Conservation (phyloP, 2,888 invertebrate genomes). For the Melolontha melolontha region DNA sequence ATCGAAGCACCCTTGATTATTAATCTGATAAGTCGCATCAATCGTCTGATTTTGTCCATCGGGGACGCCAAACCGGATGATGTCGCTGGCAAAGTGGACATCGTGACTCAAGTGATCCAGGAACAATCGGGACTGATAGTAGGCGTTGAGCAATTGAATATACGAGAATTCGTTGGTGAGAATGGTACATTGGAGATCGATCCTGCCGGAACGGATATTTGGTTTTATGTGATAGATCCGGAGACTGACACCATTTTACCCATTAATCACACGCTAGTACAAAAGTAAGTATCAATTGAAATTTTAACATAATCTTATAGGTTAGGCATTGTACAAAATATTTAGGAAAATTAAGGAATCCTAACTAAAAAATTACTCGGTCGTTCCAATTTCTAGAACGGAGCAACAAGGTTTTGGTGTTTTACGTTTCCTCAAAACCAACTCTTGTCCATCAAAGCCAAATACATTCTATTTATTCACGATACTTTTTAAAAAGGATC, state of each 20-base stretch:
- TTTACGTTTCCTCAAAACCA: too few relatives aligned
- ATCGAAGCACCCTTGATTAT: constrained; percentile 76
- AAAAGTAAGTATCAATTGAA: constrained; percentile 68
- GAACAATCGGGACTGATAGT: constrained; percentile 81
- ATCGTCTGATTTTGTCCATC: constrained; percentile 67
- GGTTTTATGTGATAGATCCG: constrained; percentile 89
- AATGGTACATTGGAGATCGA: constrained; percentile 82
- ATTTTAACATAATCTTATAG: too few relatives aligned
- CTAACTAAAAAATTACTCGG: too few relatives aligned
- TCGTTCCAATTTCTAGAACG: too few relatives aligned
- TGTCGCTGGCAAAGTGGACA: constrained; percentile 69
- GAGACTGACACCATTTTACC: constrained; percentile 78
- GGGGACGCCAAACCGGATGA: constrained; percentile 77
- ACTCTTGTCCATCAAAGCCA: too few relatives aligned
- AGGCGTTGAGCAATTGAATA: constrained; percentile 87
- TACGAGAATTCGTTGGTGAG: constrained; percentile 77
- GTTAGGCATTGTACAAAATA: too few relatives aligned
- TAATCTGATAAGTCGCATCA: constrained; percentile 82
- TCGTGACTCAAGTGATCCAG: constrained; percentile 75
- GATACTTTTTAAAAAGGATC: too few relatives aligned
- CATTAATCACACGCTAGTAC: constrained; percentile 78
- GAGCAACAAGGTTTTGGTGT: too few relatives aligned
- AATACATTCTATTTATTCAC: too few relatives aligned
- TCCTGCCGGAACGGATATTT: constrained; percentile 83
- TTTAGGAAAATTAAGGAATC: too few relatives aligned